Conservation (phyloP, 2,888 invertebrate species). For the Rosalia funebris region DNA sequence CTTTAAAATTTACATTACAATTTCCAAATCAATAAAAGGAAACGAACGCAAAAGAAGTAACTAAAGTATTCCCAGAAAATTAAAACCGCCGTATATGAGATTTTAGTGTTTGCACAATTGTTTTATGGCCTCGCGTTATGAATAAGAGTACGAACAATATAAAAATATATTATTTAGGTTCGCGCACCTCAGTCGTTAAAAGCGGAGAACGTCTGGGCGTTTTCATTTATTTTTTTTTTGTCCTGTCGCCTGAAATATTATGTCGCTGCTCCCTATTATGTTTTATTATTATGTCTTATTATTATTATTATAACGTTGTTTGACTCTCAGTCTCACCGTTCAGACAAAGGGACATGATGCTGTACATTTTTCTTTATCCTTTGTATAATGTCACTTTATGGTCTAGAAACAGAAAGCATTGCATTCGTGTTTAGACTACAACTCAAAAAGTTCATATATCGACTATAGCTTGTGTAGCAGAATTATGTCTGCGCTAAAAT, state of each 20-base stretch:
- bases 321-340: no score
- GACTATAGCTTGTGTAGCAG: no score
- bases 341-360: no score
- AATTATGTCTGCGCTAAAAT: no score
- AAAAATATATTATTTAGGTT: slow-evolving; percentile 3
- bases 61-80: slow-evolving; percentile 8
- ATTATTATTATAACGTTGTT: no score
- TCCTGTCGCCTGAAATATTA: neutral
- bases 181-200: slow-evolving; percentile 6
- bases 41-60: neutral
- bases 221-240: neutral
- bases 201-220: slow-evolving; percentile 7
- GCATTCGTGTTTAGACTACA: no score
- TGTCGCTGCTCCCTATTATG: neutral
- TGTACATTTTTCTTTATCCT: no score
- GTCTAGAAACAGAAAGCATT: no score
- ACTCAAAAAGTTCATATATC: no score
- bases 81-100: neutral
- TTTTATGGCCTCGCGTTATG: slow-evolving; percentile 7
- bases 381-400: no score
- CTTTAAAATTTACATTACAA: slow-evolving; percentile 25
- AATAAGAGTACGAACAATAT: slow-evolving; percentile 5
- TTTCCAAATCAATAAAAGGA: slow-evolving; percentile 17
- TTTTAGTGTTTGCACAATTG: slow-evolving; percentile 11
- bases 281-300: no score